These are phyloP conservation scores for Conopomorpha cramerella DNA, from an alignment of 1,140 invertebrate species.

Conservation along the genomic window DNA sequence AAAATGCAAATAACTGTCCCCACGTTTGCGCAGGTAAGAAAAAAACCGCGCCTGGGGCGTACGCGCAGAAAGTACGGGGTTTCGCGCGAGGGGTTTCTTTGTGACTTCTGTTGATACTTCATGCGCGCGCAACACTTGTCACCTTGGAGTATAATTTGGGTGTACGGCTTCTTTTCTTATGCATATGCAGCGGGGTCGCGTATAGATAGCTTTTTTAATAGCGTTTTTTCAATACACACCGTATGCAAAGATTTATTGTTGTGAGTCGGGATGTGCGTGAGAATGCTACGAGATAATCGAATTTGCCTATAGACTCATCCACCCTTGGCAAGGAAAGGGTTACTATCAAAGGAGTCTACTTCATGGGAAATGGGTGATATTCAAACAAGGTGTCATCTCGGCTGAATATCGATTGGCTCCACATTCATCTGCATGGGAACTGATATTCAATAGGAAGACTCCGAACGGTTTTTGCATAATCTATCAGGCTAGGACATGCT, in stretches of 20 bases:
- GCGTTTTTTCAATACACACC: conserved; percentile 42
- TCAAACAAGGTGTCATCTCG: conserved; percentile 59
- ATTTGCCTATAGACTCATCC: conserved; percentile 52
- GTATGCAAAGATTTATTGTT: conserved; percentile 59
- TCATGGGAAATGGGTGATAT: conserved; percentile 54
- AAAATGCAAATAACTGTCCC: conserved; percentile 60
- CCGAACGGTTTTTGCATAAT: conserved; percentile 50
- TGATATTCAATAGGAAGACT: conserved; percentile 52
- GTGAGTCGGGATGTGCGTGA: conserved; percentile 45
- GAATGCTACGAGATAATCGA: conserved; percentile 53
- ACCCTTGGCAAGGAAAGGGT: conserved; percentile 38
- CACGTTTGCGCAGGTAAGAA: conserved; percentile 29
- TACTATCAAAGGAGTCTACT: conserved; percentile 28
- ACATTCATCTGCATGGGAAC: conserved; percentile 45
- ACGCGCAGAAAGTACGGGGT: conserved; percentile 23
- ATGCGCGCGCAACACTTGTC: conserved; percentile 44
- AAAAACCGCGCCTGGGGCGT: conserved; percentile 36
- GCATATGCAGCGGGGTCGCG: conserved; percentile 37
- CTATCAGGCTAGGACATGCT: conserved; percentile 25
- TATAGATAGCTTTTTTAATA: conserved; percentile 53
- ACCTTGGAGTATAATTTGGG: conserved; percentile 54
- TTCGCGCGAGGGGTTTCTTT: too few species aligned
- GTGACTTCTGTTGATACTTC: too few species aligned
- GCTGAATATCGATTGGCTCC: conserved; percentile 55
- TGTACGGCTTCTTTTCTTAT: conserved; percentile 44